Percentiles rank a stretch among this genome's conserved stretches.
Evolutionary conservation across 2,113 vertebrate genomes (phyloP).

Genomic region (Mus spicilegus): DNA sequence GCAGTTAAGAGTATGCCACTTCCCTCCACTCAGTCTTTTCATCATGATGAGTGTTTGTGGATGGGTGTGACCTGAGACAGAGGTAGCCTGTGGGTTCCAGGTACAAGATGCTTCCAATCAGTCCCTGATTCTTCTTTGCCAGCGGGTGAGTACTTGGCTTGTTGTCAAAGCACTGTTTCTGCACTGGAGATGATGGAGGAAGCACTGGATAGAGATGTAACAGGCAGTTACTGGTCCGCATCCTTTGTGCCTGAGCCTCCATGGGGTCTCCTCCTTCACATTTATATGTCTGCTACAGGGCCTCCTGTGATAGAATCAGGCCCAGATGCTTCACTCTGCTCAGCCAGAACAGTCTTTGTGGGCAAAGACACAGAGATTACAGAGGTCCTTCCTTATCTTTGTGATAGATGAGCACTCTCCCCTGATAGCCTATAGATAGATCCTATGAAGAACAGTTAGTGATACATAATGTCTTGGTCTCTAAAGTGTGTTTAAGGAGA

Average conservation of each 20-base stretch:
- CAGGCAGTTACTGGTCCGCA: neutral
- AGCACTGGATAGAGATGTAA: neutral
- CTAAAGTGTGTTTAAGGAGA: neutral
- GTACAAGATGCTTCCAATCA: rapidly evolving
- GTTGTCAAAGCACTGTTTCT: neutral
- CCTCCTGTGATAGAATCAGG: rapidly evolving
- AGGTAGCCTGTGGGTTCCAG: neutral
- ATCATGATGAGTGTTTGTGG: neutral
- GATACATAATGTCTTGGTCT: neutral
- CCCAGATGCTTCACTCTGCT: neutral
- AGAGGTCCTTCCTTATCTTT: too few relatives aligned
- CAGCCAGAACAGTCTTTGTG: neutral
- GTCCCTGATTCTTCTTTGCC: neutral
- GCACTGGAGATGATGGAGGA: neutral
- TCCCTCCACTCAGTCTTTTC: neutral
- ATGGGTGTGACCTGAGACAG: neutral
- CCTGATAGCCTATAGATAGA: neutral
- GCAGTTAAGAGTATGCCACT: neutral
- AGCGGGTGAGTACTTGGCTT: rapidly evolving
- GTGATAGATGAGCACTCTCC: neutral
- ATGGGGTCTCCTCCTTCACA: neutral
- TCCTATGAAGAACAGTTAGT: neutral
- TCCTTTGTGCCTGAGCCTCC: neutral
- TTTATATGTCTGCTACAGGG: neutral
- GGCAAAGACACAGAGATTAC: neutral